Percentiles rank a stretch among this genome's conserved stretches.
phyloP scores from a whole-genome alignment of 2,113 vertebrate genomes.

The Corydoras maculifer region DNA sequence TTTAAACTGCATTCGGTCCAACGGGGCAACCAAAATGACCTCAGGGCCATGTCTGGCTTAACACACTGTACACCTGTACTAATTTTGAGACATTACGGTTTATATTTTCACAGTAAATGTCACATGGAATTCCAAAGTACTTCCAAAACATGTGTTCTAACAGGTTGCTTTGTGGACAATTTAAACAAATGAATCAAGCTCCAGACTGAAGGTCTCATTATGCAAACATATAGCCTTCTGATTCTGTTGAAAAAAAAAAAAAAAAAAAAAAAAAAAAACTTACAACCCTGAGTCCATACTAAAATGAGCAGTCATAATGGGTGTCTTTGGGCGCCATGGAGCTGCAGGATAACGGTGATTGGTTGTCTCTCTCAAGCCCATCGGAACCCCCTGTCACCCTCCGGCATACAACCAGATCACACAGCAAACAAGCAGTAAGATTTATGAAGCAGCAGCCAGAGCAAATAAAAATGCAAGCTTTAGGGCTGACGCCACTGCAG shows the following conservation, averaged over 20 bases:
- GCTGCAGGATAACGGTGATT: slow-evolving; percentile 25
- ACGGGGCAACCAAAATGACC: too few species aligned
- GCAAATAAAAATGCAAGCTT: background rate
- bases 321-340: slow-evolving; percentile 10
- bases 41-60: too few species aligned
- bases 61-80: too few species aligned
- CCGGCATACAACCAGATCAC: slow-evolving; percentile 20
- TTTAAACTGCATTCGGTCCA: too few species aligned
- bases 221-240: background rate
- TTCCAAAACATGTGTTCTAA: too few species aligned
- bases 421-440: slow-evolving; percentile 33
- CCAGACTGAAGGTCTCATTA: background rate
- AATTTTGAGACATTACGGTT: too few species aligned
- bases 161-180: background rate
- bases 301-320: slow-evolving; percentile 22
- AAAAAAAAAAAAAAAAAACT: background rate
- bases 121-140: too few species aligned
- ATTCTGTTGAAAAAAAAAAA: too few species aligned
- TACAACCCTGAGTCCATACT: slow-evolving; percentile 24
- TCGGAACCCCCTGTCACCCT: slow-evolving; percentile 12
- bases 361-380: slow-evolving; percentile 17
- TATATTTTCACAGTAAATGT: too few species aligned
- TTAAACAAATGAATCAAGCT: background rate
- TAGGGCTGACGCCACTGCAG: background rate
- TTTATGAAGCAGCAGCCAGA: slow-evolving; percentile 35